Evolutionary conservation across 2,888 invertebrate species (phyloP), one percentile per base, ranked within the genome.

Genomic region (Xestia c-nigrum): DNA sequence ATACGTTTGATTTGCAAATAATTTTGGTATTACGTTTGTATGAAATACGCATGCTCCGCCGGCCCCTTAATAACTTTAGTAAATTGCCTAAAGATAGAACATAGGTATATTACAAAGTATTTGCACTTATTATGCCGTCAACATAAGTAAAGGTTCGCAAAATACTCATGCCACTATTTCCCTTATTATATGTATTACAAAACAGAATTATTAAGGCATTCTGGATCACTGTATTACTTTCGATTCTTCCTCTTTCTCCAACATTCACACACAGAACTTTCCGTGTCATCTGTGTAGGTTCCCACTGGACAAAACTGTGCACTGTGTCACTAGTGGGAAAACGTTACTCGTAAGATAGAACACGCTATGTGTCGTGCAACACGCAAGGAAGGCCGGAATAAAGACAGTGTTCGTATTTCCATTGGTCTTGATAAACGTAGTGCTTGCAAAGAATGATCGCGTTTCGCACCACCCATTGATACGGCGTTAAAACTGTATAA

Each of bases 331-430:
- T 64, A 70, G 85, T 65, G 83, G 87, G 80, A 81, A 87, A 80
- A 83, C 81, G 74, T 47, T 55, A 59, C 57, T 69, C 52, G 76
- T 79, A 79, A 76, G 83, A 72, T 74, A 69, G 16, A 71, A 74
- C 93, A 94, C 91, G 93, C 91, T 78, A 93, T 71, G 75, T 94
- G 50, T 91, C 94, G 94, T 94, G 94, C 64, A 59, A 81, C 94
- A 94, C 94, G 94, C 93, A 40, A 87, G 92, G 84, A 76, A 82
- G 84, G 85, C 84, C 79, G 82, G 85, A 91, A 92, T 91, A 91
- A 89, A 92, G 92, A 93, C 92, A 90, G 89, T 86, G 77, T 86
- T 87, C 87, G 84, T 84, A 85, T 85, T 88, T 85, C 79, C 74
- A 87, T 87, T 85, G 72, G 84, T 85, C 81, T 89, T 92, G 93